These are phyloP conservation scores for Jacana jacana DNA, from an alignment of 2,113 vertebrate species.

Conservation along the genomic window DNA sequence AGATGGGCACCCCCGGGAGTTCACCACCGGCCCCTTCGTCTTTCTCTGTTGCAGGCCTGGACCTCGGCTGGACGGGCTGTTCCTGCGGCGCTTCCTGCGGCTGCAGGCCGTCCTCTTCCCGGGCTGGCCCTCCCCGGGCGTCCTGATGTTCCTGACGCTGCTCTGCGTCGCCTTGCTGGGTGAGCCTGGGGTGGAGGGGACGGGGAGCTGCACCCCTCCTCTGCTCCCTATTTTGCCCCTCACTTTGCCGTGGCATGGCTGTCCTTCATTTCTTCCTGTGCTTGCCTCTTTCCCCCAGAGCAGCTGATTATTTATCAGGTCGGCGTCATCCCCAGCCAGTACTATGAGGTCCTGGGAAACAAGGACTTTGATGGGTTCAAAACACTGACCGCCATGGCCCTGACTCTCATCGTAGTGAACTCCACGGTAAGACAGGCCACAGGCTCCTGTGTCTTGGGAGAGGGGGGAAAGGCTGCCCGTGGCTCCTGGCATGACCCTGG, in stretches of 20 bases:
- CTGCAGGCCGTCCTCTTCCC: slow-evolving; percentile 91
- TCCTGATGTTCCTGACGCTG: slow-evolving; percentile 90
- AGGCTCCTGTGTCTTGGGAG: accelerated
- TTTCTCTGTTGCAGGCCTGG: slow-evolving; percentile 63
- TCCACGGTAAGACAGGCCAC: slow-evolving; percentile 81
- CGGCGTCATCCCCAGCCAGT: slow-evolving; percentile 92
- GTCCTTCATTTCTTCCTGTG: background rate
- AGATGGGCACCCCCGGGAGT: background rate
- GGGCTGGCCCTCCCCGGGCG: slow-evolving; percentile 79
- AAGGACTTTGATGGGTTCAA: slow-evolving; percentile 84
- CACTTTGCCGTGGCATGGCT: background rate
- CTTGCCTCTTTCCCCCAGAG: slow-evolving; percentile 73
- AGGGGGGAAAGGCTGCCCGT: background rate
- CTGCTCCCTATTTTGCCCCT: background rate
- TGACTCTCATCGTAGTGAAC: slow-evolving; percentile 85
- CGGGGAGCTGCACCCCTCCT: background rate
- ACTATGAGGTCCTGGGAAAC: slow-evolving; percentile 87
- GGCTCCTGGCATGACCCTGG: background rate
- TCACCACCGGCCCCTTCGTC: background rate
- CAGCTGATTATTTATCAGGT: slow-evolving; percentile 95
- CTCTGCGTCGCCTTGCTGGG: slow-evolving; percentile 85
- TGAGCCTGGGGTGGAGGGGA: slow-evolving; percentile 50
- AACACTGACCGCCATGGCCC: slow-evolving; percentile 75
- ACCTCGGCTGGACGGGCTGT: slow-evolving; percentile 81
- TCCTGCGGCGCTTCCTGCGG: slow-evolving; percentile 82